phyloP scores from a whole-genome alignment of 2,797 vertebrate genomes.

The Choloepus didactylus region DNA sequence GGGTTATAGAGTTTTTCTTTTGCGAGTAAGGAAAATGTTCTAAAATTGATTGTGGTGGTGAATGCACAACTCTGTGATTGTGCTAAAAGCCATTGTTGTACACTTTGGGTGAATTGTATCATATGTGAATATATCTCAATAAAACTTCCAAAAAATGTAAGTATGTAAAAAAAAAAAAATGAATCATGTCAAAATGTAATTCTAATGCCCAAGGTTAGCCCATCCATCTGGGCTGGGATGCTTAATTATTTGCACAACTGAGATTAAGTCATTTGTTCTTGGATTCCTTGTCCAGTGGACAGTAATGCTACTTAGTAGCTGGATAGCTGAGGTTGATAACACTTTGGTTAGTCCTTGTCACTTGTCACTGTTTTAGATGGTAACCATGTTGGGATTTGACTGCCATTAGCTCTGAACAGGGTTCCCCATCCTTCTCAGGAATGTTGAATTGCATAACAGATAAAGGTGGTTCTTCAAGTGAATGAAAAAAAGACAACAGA shows the following conservation, averaged over 20 bases:
- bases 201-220: neutral
- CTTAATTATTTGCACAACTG: neutral
- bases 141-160: too few relatives aligned
- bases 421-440: neutral
- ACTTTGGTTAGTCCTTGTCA: neutral
- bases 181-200: neutral
- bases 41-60: too few relatives aligned
- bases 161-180: too few relatives aligned
- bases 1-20: too few relatives aligned
- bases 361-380: conserved; percentile 4
- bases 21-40: too few relatives aligned
- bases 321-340: neutral
- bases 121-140: too few relatives aligned
- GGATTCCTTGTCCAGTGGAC: neutral
- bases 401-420: neutral
- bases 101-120: too few relatives aligned
- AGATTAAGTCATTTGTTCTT: conserved; percentile 14
- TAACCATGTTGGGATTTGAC: neutral
- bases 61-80: too few relatives aligned
- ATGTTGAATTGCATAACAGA: neutral
- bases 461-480: neutral
- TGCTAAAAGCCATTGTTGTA: too few relatives aligned
- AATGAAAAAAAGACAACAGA: neutral
- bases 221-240: neutral
- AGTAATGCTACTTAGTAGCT: neutral